A percentile compares a stretch with the other conserved stretches of the same genome.
Evolutionary conservation across 2,113 vertebrate genomes (phyloP).

Genomic region (Mastomys natalensis): DNA sequence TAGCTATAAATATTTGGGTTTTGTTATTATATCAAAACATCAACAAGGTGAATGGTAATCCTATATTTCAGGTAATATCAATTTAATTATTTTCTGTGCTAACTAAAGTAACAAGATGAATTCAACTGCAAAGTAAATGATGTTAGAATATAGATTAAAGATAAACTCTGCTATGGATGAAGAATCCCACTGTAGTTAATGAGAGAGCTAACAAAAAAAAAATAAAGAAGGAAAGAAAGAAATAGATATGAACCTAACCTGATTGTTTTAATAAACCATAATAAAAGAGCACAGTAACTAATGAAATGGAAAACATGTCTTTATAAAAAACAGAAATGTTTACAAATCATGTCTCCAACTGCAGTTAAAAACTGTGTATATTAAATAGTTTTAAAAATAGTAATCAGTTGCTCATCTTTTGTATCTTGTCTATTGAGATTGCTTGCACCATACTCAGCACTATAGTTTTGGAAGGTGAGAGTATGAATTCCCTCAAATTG

Average conservation of each 20-base stretch:
- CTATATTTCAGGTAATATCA: background rate
- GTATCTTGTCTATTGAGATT: background rate
- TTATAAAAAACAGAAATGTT: background rate
- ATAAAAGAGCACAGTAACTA: background rate
- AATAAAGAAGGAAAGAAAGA: background rate
- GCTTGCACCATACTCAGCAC: background rate
- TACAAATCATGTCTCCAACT: background rate
- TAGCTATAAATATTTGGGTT: background rate
- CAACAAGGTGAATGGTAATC: background rate
- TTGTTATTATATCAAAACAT: slow-evolving; percentile 37
- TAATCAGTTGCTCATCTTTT: slow-evolving; percentile 1
- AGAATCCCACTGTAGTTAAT: background rate
- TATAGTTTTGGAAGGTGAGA: background rate
- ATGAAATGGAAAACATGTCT: background rate
- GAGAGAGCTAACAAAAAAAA: background rate
- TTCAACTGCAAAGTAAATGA: background rate
- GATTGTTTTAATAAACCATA: background rate
- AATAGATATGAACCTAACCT: background rate
- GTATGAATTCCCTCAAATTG: background rate
- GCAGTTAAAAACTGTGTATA: background rate
- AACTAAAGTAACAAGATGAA: slow-evolving; percentile 2
- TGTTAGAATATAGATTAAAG: background rate
- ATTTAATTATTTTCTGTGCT: background rate
- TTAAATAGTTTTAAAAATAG: background rate
- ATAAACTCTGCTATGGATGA: slow-evolving; percentile 2